Conservation (phyloP, 2,797 vertebrate genomes). For the Gallirallus australis region DNA sequence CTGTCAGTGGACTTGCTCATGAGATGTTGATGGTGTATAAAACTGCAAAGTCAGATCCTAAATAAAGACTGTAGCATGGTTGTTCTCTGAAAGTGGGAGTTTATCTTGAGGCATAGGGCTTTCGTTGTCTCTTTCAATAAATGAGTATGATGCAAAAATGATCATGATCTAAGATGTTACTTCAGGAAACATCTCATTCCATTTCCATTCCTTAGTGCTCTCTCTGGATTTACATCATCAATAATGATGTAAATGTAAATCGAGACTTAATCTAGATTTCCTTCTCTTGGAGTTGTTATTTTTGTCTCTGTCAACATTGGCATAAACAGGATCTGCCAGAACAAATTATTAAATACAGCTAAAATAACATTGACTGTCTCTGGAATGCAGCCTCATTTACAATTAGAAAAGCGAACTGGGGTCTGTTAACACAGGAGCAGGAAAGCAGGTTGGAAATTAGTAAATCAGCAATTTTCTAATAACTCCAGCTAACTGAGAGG, state of each 20-base stretch:
- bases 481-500: background rate
- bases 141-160: background rate
- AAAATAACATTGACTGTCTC: background rate
- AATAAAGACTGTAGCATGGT: background rate
- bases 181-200: background rate
- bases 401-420: background rate
- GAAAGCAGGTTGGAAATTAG: background rate
- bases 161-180: background rate
- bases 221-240: background rate
- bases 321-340: background rate
- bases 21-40: background rate
- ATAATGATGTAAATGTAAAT: background rate
- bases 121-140: background rate
- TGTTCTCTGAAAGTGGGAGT: background rate
- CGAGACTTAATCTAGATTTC: background rate
- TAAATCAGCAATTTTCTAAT: background rate
- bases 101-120: background rate
- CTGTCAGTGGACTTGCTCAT: background rate
- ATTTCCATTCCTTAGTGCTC: background rate
- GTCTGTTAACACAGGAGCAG: background rate
- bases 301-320: background rate
- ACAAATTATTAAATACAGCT: background rate
- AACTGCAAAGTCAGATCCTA: background rate
- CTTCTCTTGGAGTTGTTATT: background rate
- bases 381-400: background rate